Percentiles rank a stretch among this genome's conserved stretches.
These are phyloP conservation scores for Psittacula derbiana DNA, from an alignment of 2,797 vertebrate species.

Conservation along the genomic window DNA sequence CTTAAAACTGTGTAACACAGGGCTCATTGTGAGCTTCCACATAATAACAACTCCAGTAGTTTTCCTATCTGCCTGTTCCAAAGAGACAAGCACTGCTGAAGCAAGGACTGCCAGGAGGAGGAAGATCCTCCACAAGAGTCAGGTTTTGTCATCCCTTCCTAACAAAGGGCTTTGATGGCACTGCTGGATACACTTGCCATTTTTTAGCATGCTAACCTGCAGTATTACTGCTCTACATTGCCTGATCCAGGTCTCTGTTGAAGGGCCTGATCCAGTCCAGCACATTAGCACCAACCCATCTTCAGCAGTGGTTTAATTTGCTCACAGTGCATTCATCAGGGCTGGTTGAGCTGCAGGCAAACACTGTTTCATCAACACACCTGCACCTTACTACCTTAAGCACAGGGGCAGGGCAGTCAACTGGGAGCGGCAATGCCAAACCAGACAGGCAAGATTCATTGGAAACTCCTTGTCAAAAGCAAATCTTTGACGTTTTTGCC, in stretches of 20 bases:
- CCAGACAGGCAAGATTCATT: conserved; percentile 35
- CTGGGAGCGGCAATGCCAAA: conserved; percentile 23
- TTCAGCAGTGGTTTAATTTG: background rate
- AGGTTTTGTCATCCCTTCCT: background rate
- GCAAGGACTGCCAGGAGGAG: background rate
- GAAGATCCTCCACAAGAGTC: background rate
- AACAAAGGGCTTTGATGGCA: background rate
- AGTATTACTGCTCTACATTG: background rate
- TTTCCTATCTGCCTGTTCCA: background rate
- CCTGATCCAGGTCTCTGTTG: background rate
- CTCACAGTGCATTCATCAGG: background rate
- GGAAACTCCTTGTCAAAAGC: conserved; percentile 5
- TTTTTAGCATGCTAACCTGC: background rate
- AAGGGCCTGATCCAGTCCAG: background rate
- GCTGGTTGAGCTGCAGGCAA: background rate
- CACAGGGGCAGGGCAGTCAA: background rate
- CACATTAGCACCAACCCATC: background rate
- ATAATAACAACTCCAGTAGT: background rate
- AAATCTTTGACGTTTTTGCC: conserved; percentile 2
- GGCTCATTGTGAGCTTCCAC: background rate
- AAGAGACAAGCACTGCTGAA: background rate
- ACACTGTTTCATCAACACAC: background rate
- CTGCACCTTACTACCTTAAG: background rate
- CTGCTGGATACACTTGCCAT: fast-evolving
- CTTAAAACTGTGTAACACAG: background rate